Conservation (phyloP, 2,113 vertebrate genomes). For the Andinoacara biseriatus region DNA sequence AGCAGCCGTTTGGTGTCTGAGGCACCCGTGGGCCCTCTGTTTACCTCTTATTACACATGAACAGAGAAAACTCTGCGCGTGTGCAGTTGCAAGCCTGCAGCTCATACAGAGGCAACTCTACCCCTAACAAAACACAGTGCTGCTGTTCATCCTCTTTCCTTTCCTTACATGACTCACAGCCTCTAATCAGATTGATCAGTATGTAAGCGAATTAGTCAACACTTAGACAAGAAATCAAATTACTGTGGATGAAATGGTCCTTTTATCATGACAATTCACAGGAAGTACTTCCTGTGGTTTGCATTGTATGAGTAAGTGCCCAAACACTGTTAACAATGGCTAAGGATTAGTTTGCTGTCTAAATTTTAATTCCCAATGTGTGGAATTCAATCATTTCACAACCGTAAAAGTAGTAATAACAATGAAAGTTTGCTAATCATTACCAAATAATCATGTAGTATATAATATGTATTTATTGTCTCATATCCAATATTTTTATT, state of each 20-base stretch:
- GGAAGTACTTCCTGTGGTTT: slow-evolving; percentile 45
- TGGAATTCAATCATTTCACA: not conserved
- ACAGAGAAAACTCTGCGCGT: not conserved
- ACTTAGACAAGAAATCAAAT: slow-evolving; percentile 54
- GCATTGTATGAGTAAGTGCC: not conserved
- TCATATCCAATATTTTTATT: too few species aligned
- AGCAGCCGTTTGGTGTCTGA: slow-evolving; percentile 7
- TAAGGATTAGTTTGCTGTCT: accelerated
- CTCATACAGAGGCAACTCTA: slow-evolving; percentile 31
- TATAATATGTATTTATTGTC: too few species aligned
- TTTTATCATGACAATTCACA: slow-evolving; percentile 49
- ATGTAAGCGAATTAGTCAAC: slow-evolving; percentile 61
- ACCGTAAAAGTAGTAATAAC: too few species aligned
- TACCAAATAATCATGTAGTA: too few species aligned
- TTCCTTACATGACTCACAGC: slow-evolving; percentile 43
- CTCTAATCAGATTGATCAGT: slow-evolving; percentile 49
- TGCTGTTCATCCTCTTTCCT: slow-evolving; percentile 28
- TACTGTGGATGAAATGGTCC: slow-evolving; percentile 34
- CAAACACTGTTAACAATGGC: not conserved
- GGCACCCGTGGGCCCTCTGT: slow-evolving; percentile 9
- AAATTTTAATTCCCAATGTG: not conserved
- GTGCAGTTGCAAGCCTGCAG: not conserved
- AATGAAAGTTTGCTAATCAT: too few species aligned
- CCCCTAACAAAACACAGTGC: slow-evolving; percentile 34
- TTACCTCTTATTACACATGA: slow-evolving; percentile 31